Evolutionary conservation across 1,140 invertebrate genomes (phyloP), one percentile per base, ranked within the genome.

Genomic region (Bombus superbus): DNA sequence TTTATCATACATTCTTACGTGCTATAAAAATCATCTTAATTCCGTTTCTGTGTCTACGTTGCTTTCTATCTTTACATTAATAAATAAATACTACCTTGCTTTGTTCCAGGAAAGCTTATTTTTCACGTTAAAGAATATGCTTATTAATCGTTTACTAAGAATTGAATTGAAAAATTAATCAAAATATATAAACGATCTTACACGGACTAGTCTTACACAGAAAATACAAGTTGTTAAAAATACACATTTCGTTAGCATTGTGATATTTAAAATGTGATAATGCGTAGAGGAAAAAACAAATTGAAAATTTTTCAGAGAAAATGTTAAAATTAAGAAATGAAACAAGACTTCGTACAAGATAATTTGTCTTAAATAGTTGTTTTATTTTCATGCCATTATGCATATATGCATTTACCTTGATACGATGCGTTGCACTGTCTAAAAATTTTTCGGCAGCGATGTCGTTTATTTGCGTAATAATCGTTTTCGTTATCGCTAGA

Each of bases 391-490:
- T 9, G 25, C 6, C 22, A 25, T 22, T 25, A 11, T 5, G 28
- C 47, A 38, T 40, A 47, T 38, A 35, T 32, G 42, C 13, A 32
- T 25, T 74, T 42, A 85, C 83, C 83, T 81, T 66, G 59, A 81
- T 44, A 35, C 69, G 44, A 85, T 40, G 62, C 42, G 69, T 53
- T 75, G 78, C 59, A 74, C 57, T 74, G 71, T 85, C 62, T n/a
- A 62, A 68, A 85, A 75, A 57, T 42, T 57, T 42, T 35, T 47
- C 38, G 35, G 59, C 11, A 57, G 25, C 84, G 79, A 47, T 53
- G 78, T 35, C 53, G 83, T 80, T 81, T 32, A 74, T 81, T 74
- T 42, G 42, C 59, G 53, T 79, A 72, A 69, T 77, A 83, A 74
- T 74, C n/a, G 66, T 73, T 15, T 71, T n/a, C 38, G 44, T 42